Base-by-base conservation (phyloP, 2,113 vertebrate genomes). In the Myotis brandtii region DNA sequence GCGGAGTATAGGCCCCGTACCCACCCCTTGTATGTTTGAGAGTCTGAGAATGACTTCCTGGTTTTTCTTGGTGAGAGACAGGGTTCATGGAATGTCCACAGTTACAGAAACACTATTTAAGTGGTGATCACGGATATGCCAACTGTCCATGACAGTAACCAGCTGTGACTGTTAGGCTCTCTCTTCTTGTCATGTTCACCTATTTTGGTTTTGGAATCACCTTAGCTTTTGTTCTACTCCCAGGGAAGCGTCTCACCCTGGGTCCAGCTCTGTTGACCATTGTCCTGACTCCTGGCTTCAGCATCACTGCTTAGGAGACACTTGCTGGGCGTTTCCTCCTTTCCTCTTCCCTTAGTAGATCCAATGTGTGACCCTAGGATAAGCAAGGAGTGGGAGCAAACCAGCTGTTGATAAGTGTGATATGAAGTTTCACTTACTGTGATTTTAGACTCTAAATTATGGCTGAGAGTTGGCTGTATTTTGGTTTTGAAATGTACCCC, bases 371-470 rank as follows among this genome's bases (percentile, higher is more conserved):
- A 91, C 12, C 1, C 16, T 7, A n/a, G 13, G 27, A 16, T 10
- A 48, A 95, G 17, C 40, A 84, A 34, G 18, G 3, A 6, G 10
- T 11, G 43, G 4, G 46, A 30, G 5, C 37, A 56, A 73, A 8
- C 10, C 2, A 56, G 17, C 10, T 50, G 43, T 25, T 50, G 43
- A 9, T 79, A 52, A 72, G 6, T 34, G 1, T 40, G 21, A 43
- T 9, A 25, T 9, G 6, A 50, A 50, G 20, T 62, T 95, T 50
- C 70, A 80, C 11, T 62, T 3, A 46, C 11, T 80, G 17, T 70
- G 56, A 93, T 83, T 91, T 84, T 27, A 72, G 43, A 18, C 20
- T 85, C 54, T 16, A 85, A 56, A 88, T 88, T 67, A 82, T 67
- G 6, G 66, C 3, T 8, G 43, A 82, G 25, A 46, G 1, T 27